phyloP scores from a whole-genome alignment of 2,888 invertebrate genomes.

The Synanthedon tipuliformis region DNA sequence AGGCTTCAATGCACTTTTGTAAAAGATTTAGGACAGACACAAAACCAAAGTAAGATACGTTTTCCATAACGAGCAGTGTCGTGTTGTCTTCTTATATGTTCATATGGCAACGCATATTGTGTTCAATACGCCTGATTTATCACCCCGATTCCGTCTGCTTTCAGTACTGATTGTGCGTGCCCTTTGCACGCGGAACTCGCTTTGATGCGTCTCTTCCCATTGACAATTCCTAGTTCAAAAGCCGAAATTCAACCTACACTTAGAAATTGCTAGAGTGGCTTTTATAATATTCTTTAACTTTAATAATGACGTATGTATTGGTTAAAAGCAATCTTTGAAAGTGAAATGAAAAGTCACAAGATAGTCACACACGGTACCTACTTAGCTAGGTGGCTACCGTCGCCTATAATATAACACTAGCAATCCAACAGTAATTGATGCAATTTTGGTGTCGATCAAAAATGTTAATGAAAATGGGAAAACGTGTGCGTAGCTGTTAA shows the following conservation, averaged over 20 bases:
- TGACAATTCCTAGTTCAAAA: constrained; percentile 19
- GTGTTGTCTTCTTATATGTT: constrained; percentile 5
- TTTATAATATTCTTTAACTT: no score
- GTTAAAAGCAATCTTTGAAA: constrained; percentile 4
- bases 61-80: constrained; percentile 2
- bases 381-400: no score
- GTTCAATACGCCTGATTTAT: constrained; percentile 31
- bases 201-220: constrained; percentile 31
- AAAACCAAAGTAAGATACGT: no score
- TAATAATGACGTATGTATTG: no score
- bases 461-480: no score
- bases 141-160: constrained; percentile 16
- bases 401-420: no score
- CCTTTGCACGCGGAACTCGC: constrained; percentile 23
- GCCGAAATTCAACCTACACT: not conserved
- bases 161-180: constrained; percentile 30
- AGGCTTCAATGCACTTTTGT: no score
- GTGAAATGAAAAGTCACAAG: constrained; percentile 20
- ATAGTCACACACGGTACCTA: no score
- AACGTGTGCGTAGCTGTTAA: no score
- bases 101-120: constrained; percentile 16
- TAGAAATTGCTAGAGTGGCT: not conserved
- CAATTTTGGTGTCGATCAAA: no score
- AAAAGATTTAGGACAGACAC: no score
- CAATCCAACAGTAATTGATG: no score